Conservation (phyloP, 2,888 invertebrate genomes). For the Drosophila greeni region DNA sequence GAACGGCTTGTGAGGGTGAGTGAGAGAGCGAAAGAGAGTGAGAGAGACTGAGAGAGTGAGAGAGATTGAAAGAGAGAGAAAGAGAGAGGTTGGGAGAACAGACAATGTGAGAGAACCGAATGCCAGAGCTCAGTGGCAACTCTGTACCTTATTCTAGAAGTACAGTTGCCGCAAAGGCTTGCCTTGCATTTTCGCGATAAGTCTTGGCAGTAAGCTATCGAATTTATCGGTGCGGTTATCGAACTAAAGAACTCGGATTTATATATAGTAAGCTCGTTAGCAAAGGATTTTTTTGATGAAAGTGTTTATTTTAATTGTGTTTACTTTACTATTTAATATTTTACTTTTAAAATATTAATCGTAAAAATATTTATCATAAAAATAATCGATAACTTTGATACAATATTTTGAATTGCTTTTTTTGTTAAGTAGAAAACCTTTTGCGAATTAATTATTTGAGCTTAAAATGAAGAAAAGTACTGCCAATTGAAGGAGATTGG, state of each 20-base stretch:
- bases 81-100: background rate
- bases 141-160: background rate
- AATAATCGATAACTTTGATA: background rate
- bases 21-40: conserved; percentile 4
- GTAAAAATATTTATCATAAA: background rate
- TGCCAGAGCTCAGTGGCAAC: background rate
- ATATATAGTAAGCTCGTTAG: background rate
- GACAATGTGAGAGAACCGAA: background rate
- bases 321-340: background rate
- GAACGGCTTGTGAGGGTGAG: conserved; percentile 13
- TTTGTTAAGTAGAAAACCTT: too few relatives aligned
- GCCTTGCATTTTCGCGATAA: background rate
- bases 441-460: background rate
- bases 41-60: conserved; percentile 2
- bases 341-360: too few relatives aligned
- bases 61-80: conserved; percentile 1
- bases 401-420: background rate
- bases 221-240: background rate
- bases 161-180: background rate
- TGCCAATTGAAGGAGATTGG: background rate
- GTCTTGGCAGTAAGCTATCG: background rate
- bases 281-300: background rate
- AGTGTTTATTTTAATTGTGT: background rate
- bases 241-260: background rate
- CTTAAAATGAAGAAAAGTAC: background rate